Base-by-base conservation (phyloP, 2,113 vertebrate species). In the Origma solitaria region DNA sequence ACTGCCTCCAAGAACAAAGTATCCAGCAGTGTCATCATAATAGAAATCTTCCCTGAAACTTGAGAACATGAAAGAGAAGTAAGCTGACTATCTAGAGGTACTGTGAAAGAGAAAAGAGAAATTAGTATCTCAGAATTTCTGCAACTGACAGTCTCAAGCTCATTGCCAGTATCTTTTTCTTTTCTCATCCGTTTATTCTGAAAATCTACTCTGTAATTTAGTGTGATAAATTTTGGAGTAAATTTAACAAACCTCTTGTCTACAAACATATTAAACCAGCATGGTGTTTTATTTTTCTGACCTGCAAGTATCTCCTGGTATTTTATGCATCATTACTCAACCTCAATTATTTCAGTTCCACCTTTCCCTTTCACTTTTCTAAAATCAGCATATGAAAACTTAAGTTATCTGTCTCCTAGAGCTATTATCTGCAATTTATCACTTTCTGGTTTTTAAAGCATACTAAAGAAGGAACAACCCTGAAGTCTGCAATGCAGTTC, bases 1-100 rank as follows among this genome's bases (percentile, higher is more conserved):
- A 90, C 98, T 97, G 62, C 99, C 99, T 94, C 99, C 99, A 47
- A 99, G 97, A 94, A 98, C 98, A 54, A 99, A 99, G 96, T 98
- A 99, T 76, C 99, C 99, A 53, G 97, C 97, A 10, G 98, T 99
- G 97, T 99, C 99, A 60, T 99, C 98, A 25, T 98, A 98, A 94
- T 97, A 97, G 82, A 99, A 96, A 65, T 98, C 98, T 69, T 97
- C 93, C 20, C 69, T 94, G 95, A 99, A 99, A 73, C 99, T 99
- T 54, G 18, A 97, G 95, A 88, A 97, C n/a, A 95, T 71, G 33
- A 92, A 42, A 91, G 19, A 94, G 69, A 82, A 90, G n/a, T 86
- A 24, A 68, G 65, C 45, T 80, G 45, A 25, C 15, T 51, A 82
- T 58, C 38, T 33, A 83, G 78, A 58, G 20, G 28, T 86, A 71